Evolutionary conservation across 2,797 vertebrate genomes (phyloP).

Genomic region (Chaunax sp.): DNA sequence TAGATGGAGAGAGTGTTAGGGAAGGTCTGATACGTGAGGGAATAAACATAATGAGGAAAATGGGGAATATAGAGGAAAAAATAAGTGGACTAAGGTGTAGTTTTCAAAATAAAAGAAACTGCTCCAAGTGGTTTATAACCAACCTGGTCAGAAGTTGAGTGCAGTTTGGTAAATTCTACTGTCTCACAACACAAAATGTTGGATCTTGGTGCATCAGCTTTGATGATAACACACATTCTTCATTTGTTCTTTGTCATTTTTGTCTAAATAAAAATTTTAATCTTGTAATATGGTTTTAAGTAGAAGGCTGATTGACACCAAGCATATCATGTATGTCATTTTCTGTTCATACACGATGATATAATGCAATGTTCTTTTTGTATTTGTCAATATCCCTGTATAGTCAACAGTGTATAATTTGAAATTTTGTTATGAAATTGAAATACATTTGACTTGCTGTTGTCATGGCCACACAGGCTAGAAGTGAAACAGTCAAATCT

Average conservation of each 20-base stretch:
- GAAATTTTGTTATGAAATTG: constrained; percentile 16
- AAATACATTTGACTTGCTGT: constrained; percentile 1
- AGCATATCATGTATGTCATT: background rate
- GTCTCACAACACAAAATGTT: background rate
- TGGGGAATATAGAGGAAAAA: background rate
- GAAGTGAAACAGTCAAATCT: constrained; percentile 44
- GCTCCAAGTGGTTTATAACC: background rate
- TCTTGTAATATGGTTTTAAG: background rate
- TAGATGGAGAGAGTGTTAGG: background rate
- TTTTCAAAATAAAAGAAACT: background rate
- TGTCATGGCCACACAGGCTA: constrained; percentile 13
- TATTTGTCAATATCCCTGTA: constrained; percentile 1
- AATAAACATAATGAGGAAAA: too few species aligned
- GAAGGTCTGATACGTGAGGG: background rate
- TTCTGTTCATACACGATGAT: constrained; percentile 4
- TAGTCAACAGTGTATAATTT: background rate
- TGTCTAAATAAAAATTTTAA: too few species aligned
- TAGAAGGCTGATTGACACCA: background rate
- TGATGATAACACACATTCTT: background rate
- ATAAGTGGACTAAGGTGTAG: background rate
- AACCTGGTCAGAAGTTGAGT: background rate
- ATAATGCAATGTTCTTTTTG: constrained; percentile 20
- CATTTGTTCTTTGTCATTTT: too few species aligned
- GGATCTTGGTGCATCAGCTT: background rate
- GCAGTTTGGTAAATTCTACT: too few species aligned